These are phyloP conservation scores for Onchidella celtica DNA, from an alignment of 2,888 invertebrate species.

Conservation along the genomic window DNA sequence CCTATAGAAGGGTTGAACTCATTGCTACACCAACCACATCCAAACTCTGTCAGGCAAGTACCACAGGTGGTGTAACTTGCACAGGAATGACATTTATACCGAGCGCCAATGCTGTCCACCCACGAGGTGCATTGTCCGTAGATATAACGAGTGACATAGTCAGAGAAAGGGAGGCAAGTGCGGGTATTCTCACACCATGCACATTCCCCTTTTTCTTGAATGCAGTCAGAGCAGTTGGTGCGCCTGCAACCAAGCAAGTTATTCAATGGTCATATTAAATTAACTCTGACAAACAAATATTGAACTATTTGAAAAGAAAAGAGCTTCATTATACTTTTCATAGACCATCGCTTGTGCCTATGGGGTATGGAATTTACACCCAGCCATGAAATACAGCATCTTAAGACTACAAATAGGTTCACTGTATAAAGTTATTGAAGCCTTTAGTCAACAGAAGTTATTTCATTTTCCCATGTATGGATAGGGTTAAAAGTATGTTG, in stretches of 20 bases:
- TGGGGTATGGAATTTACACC: no score
- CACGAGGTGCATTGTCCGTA: constrained; percentile 96
- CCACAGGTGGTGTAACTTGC: constrained; percentile 70
- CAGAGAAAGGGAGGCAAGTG: constrained; percentile 96
- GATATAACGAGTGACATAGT: constrained; percentile 95
- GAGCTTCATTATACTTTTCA: no score
- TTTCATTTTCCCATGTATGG: no score
- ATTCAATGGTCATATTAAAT: no score
- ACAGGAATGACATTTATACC: constrained; percentile 74
- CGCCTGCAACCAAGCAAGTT: constrained; percentile 65
- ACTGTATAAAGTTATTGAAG: no score
- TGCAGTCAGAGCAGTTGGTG: constrained; percentile 82
- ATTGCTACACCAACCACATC: constrained; percentile 97
- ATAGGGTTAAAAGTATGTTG: no score
- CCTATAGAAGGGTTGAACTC: constrained; percentile 93
- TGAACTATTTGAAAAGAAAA: not conserved
- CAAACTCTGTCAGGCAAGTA: constrained; percentile 88
- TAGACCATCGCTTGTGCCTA: no score
- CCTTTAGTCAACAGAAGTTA: no score
- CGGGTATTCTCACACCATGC: constrained; percentile 96
- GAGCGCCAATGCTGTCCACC: constrained; percentile 85
- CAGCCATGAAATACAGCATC: no score
- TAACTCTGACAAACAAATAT: not conserved
- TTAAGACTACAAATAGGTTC: no score
- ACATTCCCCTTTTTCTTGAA: constrained; percentile 90